These are phyloP conservation scores for Hydrolagus affinis DNA, from an alignment of 2,113 vertebrate species.

Conservation along the genomic window DNA sequence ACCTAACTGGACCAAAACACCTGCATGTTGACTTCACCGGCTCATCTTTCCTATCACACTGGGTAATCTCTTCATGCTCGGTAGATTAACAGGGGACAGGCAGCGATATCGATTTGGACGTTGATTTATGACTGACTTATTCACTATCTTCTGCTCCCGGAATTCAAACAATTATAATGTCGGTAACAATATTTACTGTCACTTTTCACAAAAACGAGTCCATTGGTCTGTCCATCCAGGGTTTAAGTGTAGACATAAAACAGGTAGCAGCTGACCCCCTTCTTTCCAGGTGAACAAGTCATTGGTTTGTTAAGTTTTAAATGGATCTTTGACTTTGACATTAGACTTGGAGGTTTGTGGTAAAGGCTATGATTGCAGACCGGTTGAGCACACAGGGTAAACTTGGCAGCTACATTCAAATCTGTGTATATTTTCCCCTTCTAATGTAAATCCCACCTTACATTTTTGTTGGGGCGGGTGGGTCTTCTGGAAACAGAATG, in stretches of 20 bases:
- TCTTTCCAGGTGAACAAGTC: background rate
- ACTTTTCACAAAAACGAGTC: too few species aligned
- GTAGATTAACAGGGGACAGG: too few species aligned
- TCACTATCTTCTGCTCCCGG: too few species aligned
- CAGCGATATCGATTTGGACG: too few species aligned
- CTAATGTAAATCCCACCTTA: background rate
- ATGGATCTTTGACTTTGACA: background rate
- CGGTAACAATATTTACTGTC: too few species aligned
- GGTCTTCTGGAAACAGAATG: background rate
- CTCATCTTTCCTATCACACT: too few species aligned
- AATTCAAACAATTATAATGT: too few species aligned
- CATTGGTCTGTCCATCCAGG: background rate
- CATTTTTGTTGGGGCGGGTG: background rate
- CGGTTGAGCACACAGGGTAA: background rate
- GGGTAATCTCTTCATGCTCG: too few species aligned
- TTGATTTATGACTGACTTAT: too few species aligned
- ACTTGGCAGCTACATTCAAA: background rate
- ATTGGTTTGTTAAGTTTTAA: background rate
- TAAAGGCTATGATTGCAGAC: background rate
- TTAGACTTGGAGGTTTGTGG: background rate
- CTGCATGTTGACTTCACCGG: too few species aligned
- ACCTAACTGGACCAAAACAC: too few species aligned
- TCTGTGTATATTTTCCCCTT: background rate
- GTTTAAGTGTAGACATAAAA: background rate
- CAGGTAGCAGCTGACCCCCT: background rate